Conservation (phyloP, 2,888 invertebrate genomes). For the Lasioglossum oenotherae region DNA sequence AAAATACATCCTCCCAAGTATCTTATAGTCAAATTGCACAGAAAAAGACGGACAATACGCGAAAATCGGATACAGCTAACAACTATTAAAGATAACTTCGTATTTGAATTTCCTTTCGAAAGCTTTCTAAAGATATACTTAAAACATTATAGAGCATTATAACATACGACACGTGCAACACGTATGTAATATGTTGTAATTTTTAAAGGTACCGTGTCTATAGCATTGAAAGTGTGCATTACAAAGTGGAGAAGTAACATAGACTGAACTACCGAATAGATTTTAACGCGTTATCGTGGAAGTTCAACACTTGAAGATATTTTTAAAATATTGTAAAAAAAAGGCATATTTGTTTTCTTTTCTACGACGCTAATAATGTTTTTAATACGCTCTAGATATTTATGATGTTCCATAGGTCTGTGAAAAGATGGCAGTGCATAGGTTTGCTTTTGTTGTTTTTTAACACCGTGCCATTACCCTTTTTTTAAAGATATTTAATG, state of each 20-base stretch:
- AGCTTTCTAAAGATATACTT: slow-evolving; percentile 53
- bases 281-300: slow-evolving; percentile 36
- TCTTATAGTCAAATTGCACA: slow-evolving; percentile 44
- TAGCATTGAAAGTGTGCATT: slow-evolving; percentile 33
- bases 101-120: slow-evolving; percentile 21
- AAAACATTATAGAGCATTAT: slow-evolving; percentile 43
- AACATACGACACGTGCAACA: slow-evolving; percentile 53
- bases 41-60: slow-evolving; percentile 44
- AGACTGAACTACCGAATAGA: slow-evolving; percentile 46
- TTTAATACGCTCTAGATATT: slow-evolving; percentile 38
- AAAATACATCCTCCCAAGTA: slow-evolving; percentile 22
- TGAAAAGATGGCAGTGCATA: slow-evolving; percentile 22
- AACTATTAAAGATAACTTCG: slow-evolving; percentile 32
- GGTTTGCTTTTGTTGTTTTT: slow-evolving; percentile 24
- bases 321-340: slow-evolving; percentile 3
- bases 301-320: slow-evolving; percentile 38
- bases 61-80: slow-evolving; percentile 44
- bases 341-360: neutral
- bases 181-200: slow-evolving; percentile 28
- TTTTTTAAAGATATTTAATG: slow-evolving; percentile 43
- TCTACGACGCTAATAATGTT: neutral
- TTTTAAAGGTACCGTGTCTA: slow-evolving; percentile 29
- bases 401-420: slow-evolving; percentile 26
- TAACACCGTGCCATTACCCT: slow-evolving; percentile 53
- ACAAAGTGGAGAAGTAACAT: slow-evolving; percentile 37